Evolutionary conservation across 2,888 invertebrate genomes (phyloP).

Genomic region (Microctonus hyperodae): DNA sequence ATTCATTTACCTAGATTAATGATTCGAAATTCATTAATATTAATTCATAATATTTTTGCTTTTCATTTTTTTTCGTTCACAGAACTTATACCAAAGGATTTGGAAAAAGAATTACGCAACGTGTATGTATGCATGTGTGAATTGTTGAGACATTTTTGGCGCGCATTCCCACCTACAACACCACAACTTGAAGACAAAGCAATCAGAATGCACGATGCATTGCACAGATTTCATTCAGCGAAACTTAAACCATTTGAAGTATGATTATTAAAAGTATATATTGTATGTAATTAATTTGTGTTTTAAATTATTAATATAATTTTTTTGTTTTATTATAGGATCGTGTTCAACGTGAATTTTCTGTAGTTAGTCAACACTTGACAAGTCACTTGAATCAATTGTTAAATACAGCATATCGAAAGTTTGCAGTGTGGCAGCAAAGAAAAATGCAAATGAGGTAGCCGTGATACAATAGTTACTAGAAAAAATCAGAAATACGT

Average conservation of each 20-base stretch:
- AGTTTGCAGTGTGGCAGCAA: conserved; percentile 88
- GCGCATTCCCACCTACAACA: conserved; percentile 84
- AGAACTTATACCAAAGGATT: conserved; percentile 85
- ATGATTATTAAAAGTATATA: conserved; percentile 38
- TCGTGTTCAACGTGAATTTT: conserved; percentile 80
- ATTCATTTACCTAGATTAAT: not conserved
- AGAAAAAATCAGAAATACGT: conserved; percentile 15
- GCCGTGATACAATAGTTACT: conserved; percentile 45
- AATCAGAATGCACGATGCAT: conserved; percentile 86
- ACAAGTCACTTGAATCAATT: conserved; percentile 89
- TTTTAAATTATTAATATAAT: not conserved
- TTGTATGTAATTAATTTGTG: not conserved
- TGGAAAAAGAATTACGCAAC: conserved; percentile 83
- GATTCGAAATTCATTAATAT: not conserved
- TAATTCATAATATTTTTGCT: not conserved
- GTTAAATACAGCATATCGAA: conserved; percentile 83
- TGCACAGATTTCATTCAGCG: conserved; percentile 86
- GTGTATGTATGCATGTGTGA: conserved; percentile 89
- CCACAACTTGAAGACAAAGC: conserved; percentile 79
- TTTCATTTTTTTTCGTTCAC: conserved; percentile 44
- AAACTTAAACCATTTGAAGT: conserved; percentile 88
- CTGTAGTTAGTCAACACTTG: conserved; percentile 80
- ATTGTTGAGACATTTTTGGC: conserved; percentile 93
- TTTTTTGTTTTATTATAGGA: conserved; percentile 73
- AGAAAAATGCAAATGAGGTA: conserved; percentile 66